Percentiles rank a stretch among this genome's conserved stretches.
Evolutionary conservation across 1,140 invertebrate genomes (phyloP).

Genomic region (Drosophila nikananu): DNA sequence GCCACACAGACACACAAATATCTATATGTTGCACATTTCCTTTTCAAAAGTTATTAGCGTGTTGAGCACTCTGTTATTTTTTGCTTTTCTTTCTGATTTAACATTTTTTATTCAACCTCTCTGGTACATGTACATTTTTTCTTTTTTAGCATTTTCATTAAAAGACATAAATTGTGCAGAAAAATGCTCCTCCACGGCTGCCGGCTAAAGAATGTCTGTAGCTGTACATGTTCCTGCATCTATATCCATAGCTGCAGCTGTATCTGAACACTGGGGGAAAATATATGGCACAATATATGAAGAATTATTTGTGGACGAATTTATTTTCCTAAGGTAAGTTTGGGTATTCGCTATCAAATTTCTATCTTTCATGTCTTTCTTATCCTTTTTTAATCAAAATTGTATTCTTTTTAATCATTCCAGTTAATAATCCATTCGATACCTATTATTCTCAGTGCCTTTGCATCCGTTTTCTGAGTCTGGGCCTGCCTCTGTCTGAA

Average conservation of each 20-base stretch:
- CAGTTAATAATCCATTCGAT: not conserved
- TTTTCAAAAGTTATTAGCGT: conserved; percentile 82
- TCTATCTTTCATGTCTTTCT: too few species aligned
- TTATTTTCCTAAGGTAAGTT: too few species aligned
- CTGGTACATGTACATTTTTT: conserved; percentile 18
- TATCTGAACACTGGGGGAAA: conserved; percentile 1
- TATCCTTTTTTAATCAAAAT: too few species aligned
- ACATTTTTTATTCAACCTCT: conserved; percentile 31
- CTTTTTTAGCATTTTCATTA: conserved; percentile 71
- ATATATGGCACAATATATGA: not conserved
- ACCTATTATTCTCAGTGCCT: not conserved
- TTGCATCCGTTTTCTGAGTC: conserved; percentile 28
- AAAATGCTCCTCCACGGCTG: conserved; percentile 63
- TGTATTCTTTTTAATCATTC: not conserved
- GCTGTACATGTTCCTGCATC: conserved; percentile 35
- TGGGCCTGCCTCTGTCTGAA: conserved; percentile 36
- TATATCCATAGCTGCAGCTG: conserved; percentile 32
- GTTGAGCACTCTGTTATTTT: conserved; percentile 58
- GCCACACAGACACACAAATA: conserved; percentile 4
- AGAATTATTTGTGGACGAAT: not conserved
- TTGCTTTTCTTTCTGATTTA: conserved; percentile 54
- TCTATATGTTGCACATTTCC: conserved; percentile 68
- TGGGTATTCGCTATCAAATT: too few species aligned
- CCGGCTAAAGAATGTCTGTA: conserved; percentile 53
- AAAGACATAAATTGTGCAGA: conserved; percentile 83